phyloP scores from a whole-genome alignment of 2,797 vertebrate genomes.

The Philypnodon macrostomus region DNA sequence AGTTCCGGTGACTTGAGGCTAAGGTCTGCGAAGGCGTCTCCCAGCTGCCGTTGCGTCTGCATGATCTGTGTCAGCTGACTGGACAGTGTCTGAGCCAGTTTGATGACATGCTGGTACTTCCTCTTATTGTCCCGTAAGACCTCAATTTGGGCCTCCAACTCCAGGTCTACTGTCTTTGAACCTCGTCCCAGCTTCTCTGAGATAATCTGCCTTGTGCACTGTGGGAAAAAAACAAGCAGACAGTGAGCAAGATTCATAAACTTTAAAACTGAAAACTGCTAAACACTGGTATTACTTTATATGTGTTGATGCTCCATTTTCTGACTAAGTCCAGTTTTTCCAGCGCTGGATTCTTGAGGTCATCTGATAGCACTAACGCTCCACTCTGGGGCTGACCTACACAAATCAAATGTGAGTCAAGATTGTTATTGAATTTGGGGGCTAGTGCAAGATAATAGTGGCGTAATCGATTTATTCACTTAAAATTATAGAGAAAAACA shows the following conservation, averaged over 20 bases:
- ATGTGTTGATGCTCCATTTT: constrained; percentile 98
- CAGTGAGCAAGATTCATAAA: background rate
- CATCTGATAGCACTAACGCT: constrained; percentile 90
- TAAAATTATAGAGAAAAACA: constrained; percentile 4
- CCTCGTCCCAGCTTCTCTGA: constrained; percentile 96
- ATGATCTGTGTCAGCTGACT: constrained; percentile 92
- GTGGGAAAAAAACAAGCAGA: constrained; percentile 27
- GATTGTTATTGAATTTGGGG: constrained; percentile 7
- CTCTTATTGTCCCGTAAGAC: constrained; percentile 95
- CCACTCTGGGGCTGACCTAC: constrained; percentile 75
- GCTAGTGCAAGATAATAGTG: background rate
- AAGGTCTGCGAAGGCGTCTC: constrained; percentile 95
- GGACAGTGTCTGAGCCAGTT: constrained; percentile 89
- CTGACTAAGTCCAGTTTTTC: constrained; percentile 96
- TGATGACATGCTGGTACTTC: constrained; percentile 93
- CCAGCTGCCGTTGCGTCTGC: constrained; percentile 93
- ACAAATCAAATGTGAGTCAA: constrained; percentile 36
- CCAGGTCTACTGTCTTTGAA: constrained; percentile 95
- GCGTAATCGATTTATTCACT: background rate
- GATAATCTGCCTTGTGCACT: constrained; percentile 97
- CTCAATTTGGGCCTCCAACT: constrained; percentile 96
- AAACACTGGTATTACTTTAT: constrained; percentile 87
- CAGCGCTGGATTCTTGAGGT: constrained; percentile 93
- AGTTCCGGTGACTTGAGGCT: constrained; percentile 97
- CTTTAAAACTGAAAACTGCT: background rate